phyloP scores from a whole-genome alignment of 2,113 vertebrate species.

The Channa argus region DNA sequence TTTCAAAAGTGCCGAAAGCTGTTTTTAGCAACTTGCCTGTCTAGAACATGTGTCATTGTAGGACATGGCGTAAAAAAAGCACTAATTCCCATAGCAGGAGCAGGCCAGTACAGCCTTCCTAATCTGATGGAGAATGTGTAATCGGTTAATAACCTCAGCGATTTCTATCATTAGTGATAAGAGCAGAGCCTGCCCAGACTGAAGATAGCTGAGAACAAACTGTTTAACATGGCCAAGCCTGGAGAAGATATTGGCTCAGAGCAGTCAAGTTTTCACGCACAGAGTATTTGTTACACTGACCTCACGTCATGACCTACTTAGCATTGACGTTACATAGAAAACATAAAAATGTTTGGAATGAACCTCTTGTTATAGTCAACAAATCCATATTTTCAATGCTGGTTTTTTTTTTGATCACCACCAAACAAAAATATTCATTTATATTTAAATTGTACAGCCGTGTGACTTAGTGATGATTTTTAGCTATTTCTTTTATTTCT shows the following conservation, averaged over 20 bases:
- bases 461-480: slow-evolving; percentile 53
- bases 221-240: slow-evolving; percentile 68
- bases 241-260: slow-evolving; percentile 49
- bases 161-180: slow-evolving; percentile 78
- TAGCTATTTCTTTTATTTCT: slow-evolving; percentile 31
- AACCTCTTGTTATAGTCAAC: slow-evolving; percentile 49
- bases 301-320: slow-evolving; percentile 16
- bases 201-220: slow-evolving; percentile 46
- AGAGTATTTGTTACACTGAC: slow-evolving; percentile 49
- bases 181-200: slow-evolving; percentile 41
- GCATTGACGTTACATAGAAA: slow-evolving; percentile 52
- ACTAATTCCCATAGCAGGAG: slow-evolving; percentile 56
- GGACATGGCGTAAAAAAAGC: slow-evolving; percentile 49
- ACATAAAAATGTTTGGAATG: slow-evolving; percentile 50
- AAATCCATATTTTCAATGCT: slow-evolving; percentile 39
- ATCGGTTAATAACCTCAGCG: slow-evolving; percentile 83
- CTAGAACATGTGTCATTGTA: slow-evolving; percentile 57
- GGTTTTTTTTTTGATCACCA: background rate
- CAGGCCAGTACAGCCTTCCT: slow-evolving; percentile 66
- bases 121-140: slow-evolving; percentile 87
- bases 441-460: slow-evolving; percentile 53
- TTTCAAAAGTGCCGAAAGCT: slow-evolving; percentile 50
- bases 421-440: no score
- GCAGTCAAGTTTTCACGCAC: slow-evolving; percentile 28
- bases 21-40: slow-evolving; percentile 63